Evolutionary conservation across 2,888 invertebrate genomes (phyloP).

Genomic region (Parnassius smintheus): DNA sequence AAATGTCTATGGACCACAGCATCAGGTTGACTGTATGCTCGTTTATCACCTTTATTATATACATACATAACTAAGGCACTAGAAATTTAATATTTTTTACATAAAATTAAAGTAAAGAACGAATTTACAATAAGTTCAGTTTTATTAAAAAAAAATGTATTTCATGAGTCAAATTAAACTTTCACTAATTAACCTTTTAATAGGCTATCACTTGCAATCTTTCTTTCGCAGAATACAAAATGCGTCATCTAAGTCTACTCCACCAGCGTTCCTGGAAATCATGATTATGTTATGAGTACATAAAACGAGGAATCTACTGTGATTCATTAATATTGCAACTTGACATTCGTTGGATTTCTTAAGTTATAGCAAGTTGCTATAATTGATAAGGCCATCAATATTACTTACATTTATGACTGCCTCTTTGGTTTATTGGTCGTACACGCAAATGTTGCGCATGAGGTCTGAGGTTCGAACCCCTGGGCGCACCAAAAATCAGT

Average conservation of each 20-base stretch:
- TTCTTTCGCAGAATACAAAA: slow-evolving; percentile 14
- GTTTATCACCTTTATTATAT: too few relatives aligned
- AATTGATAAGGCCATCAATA: too few relatives aligned
- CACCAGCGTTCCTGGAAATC: background rate
- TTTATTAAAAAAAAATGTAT: background rate
- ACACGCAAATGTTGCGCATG: too few relatives aligned
- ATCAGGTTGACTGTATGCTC: too few relatives aligned
- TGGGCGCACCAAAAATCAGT: too few relatives aligned
- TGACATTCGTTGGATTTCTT: background rate
- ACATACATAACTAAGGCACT: too few relatives aligned
- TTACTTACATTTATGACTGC: too few relatives aligned
- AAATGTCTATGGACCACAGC: too few relatives aligned
- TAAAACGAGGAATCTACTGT: slow-evolving; percentile 11
- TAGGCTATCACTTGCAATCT: background rate
- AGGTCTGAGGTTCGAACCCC: too few relatives aligned
- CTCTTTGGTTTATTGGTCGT: too few relatives aligned
- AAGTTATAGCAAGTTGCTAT: background rate
- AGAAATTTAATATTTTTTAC: background rate
- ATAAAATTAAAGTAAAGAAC: background rate
- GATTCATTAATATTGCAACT: slow-evolving; percentile 16
- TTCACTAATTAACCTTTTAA: background rate
- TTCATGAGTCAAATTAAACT: background rate
- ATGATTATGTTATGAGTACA: background rate
- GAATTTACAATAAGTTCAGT: background rate
- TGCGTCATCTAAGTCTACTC: slow-evolving; percentile 18